Evolutionary conservation across 2,797 vertebrate species (phyloP), one percentile per base, ranked within the genome.

Genomic region (Helicolenus hilgendorfi): DNA sequence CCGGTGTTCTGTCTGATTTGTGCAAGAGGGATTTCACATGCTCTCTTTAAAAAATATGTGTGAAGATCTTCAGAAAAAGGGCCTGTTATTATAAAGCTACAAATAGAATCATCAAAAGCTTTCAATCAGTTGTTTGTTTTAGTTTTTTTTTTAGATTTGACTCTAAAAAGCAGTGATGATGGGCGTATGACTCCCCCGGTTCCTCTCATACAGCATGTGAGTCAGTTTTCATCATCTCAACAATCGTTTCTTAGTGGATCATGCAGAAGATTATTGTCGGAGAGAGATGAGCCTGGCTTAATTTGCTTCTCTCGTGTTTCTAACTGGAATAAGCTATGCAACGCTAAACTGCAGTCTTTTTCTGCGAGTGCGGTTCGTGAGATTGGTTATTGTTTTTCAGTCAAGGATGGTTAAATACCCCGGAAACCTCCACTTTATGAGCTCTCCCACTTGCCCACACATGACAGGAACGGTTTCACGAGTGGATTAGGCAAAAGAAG

Each of bases 341-440:
- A 67, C 53, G 11, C 38, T 49, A 35, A 24, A 79, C 62, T 74
- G n/a, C 41, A 41, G 35, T 45, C 14, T 87, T 67, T 56, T 45
- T 68, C 72, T 65, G 45, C 74, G 58, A 78, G 73, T 55, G 65
- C 38, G 7, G 29, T 62, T 81, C 31, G 67, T 13, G 22, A 33
- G 58, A 83, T 72, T 75, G 14, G 11, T 77, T 77, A 38, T 83
- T 77, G 62, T 88, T 62, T 92, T 93, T 85, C 56, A 73, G 62
- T 87, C 59, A 53, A 45, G 59, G 60, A 89, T 87, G 87, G 31
- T 82, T 79, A 55, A 86, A 83, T 55, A 59, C 67, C 53, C 81
- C 63, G 62, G 79, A 92, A 93, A 84, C 75, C 18, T 84, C 26
- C 63, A 13, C 62, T 81, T 79, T n/a, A 35, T 20, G 27, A 88